A percentile compares a stretch with the other conserved stretches of the same genome.
These are phyloP conservation scores for Drosophila kanapiae DNA, from an alignment of 1,140 invertebrate species.

Conservation along the genomic window DNA sequence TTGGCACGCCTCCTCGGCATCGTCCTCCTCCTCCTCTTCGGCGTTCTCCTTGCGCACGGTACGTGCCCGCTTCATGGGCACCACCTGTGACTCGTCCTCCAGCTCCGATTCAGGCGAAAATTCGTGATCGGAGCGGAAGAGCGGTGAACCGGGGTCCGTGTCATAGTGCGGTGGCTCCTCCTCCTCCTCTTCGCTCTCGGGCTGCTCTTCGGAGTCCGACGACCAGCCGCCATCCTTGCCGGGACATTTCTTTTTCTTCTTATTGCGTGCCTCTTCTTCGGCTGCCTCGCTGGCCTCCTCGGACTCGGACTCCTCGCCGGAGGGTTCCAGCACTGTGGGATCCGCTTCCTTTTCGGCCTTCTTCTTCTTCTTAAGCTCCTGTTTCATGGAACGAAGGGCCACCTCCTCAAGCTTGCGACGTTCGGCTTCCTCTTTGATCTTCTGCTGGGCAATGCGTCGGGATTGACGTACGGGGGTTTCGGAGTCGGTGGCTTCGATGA, in stretches of 20 bases:
- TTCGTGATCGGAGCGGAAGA: conserved; percentile 95
- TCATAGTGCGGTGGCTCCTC: conserved; percentile 87
- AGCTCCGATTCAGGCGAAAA: conserved; percentile 92
- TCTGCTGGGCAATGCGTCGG: conserved; percentile 92
- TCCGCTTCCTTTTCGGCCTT: conserved; percentile 84
- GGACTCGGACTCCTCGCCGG: conserved; percentile 84
- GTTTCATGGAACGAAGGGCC: conserved; percentile 87
- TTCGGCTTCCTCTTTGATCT: conserved; percentile 93
- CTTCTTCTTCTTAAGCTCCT: conserved; percentile 88
- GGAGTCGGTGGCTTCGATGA: conserved; percentile 71
- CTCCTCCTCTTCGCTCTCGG: conserved; percentile 88
- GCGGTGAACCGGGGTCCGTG: conserved; percentile 87
- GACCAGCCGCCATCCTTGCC: conserved; percentile 89
- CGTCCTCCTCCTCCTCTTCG: conserved; percentile 85
- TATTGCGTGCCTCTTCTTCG: conserved; percentile 84
- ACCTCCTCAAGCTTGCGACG: conserved; percentile 90
- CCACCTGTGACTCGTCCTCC: conserved; percentile 87
- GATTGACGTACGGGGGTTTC: conserved; percentile 90
- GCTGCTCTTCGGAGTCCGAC: conserved; percentile 88
- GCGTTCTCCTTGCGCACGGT: conserved; percentile 89
- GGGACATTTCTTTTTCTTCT: conserved; percentile 87
- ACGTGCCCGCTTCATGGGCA: conserved; percentile 89
- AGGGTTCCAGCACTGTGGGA: conserved; percentile 83
- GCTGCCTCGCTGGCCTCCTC: conserved; percentile 85
- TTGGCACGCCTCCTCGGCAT: conserved; percentile 90